A percentile compares a stretch with the other conserved stretches of the same genome.
Conservation (phyloP, 1,140 invertebrate species). For the Asobara japonica region DNA sequence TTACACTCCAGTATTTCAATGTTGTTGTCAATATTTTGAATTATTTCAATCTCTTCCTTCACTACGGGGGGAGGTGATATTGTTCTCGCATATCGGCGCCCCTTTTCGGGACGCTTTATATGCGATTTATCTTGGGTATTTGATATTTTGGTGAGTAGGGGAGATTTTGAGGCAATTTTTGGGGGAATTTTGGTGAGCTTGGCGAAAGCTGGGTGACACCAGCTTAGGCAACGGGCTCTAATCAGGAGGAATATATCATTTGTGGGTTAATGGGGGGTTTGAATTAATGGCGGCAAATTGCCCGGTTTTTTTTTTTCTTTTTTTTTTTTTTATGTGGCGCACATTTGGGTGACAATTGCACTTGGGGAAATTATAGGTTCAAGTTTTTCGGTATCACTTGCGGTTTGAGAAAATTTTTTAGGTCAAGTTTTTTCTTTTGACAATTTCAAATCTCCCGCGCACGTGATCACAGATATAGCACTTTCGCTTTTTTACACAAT, state of each 20-base stretch:
- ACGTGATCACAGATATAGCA: no score
- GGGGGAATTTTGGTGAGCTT: neutral
- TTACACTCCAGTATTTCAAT: slow-evolving; percentile 65
- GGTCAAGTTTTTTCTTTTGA: no score
- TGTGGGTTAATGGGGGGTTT: neutral
- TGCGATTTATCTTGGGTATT: slow-evolving; percentile 12
- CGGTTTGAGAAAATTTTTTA: no score
- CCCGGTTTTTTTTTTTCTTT: neutral
- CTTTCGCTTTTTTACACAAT: no score
- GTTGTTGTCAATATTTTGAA: slow-evolving; percentile 6
- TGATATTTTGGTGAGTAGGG: slow-evolving; percentile 25
- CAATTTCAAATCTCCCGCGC: no score
- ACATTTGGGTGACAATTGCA: no score
- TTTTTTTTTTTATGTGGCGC: no score
- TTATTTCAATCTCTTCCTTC: slow-evolving; percentile 20
- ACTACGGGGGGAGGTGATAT: slow-evolving; percentile 26
- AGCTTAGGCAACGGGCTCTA: neutral
- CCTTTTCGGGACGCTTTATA: slow-evolving; percentile 27
- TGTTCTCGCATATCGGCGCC: slow-evolving; percentile 52
- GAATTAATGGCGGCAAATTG: neutral
- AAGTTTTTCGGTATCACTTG: no score
- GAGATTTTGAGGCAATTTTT: slow-evolving; percentile 5
- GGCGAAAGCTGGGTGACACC: neutral
- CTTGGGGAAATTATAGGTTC: no score
- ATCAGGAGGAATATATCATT: neutral